These are phyloP conservation scores for Leucoptera coffeella DNA, from an alignment of 2,888 invertebrate species.

Conservation along the genomic window DNA sequence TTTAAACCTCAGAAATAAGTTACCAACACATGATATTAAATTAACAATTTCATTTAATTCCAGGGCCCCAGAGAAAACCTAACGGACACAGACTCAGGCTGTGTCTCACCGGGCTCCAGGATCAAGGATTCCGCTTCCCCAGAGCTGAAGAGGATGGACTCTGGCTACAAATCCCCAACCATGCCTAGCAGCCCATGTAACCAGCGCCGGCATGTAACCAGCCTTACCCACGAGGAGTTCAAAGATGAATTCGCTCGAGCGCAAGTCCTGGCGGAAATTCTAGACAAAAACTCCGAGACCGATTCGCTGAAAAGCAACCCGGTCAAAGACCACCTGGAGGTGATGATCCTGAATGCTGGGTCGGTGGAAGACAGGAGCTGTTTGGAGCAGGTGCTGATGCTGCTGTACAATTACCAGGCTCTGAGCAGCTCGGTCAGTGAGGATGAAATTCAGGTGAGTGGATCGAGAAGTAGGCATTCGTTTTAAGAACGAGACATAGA, in stretches of 20 bases:
- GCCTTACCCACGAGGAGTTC: constrained; percentile 35
- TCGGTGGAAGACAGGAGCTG: constrained; percentile 56
- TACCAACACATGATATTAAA: too few relatives aligned
- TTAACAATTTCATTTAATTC: too few relatives aligned
- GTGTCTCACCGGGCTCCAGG: constrained; percentile 47
- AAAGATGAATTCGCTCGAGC: constrained; percentile 46
- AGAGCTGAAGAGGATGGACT: constrained; percentile 48
- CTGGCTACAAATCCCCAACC: constrained; percentile 46
- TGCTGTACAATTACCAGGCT: constrained; percentile 56
- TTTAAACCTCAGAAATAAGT: too few relatives aligned
- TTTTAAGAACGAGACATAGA: too few relatives aligned
- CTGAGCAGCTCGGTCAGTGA: constrained; percentile 49
- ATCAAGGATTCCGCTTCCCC: constrained; percentile 49
- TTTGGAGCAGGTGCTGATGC: constrained; percentile 56
- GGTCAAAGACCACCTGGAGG: constrained; percentile 42
- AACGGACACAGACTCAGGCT: constrained; percentile 48
- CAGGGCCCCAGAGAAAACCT: constrained; percentile 47
- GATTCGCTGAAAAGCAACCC: constrained; percentile 39
- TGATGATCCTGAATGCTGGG: constrained; percentile 42
- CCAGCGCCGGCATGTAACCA: constrained; percentile 24
- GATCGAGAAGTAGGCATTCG: too few relatives aligned
- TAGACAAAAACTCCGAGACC: constrained; percentile 35
- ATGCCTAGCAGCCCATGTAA: constrained; percentile 38
- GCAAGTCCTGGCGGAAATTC: constrained; percentile 34
- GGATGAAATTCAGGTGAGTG: constrained; percentile 47